A percentile compares a stretch with the other conserved stretches of the same genome.
Evolutionary conservation across 2,888 invertebrate species (phyloP).

Genomic region (Torymus aiolomorphi): DNA sequence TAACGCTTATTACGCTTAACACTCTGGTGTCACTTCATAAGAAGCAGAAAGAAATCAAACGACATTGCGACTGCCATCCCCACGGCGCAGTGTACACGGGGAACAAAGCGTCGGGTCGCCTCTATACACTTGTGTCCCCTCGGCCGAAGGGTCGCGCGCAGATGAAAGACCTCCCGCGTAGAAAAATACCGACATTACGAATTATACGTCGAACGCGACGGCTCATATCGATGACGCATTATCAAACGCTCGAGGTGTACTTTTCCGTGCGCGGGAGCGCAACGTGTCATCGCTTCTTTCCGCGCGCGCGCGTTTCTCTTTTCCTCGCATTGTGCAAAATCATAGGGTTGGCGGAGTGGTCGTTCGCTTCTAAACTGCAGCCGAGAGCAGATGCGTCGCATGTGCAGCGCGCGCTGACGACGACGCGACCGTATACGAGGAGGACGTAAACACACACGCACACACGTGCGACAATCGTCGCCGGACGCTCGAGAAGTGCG

Average conservation of each 20-base stretch:
- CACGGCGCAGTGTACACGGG: no score
- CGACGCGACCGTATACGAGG: no score
- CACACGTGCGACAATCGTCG: conserved; percentile 1
- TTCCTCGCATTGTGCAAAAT: conserved; percentile 9
- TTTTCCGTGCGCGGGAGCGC: conserved; percentile 24
- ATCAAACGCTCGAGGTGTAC: conserved; percentile 31
- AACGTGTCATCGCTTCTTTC: conserved; percentile 43
- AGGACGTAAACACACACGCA: no score
- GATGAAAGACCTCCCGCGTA: conserved; percentile 15
- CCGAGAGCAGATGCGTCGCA: not conserved
- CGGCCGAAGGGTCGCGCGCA: not conserved
- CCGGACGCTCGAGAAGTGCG: conserved; percentile 7
- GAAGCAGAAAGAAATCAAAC: no score
- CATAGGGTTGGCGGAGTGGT: conserved; percentile 17
- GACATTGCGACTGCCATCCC: no score
- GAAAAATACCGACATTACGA: conserved; percentile 41
- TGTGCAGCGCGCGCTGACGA: not conserved
- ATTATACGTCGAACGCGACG: conserved; percentile 29
- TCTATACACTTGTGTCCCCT: no score
- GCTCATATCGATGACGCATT: conserved; percentile 37
- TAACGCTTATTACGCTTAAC: no score
- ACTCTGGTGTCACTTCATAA: no score
- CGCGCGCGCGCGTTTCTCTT: not conserved
- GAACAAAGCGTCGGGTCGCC: no score
- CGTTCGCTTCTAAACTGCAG: conserved; percentile 1